phyloP scores from a whole-genome alignment of 2,888 invertebrate species.

The Norana najaformis region DNA sequence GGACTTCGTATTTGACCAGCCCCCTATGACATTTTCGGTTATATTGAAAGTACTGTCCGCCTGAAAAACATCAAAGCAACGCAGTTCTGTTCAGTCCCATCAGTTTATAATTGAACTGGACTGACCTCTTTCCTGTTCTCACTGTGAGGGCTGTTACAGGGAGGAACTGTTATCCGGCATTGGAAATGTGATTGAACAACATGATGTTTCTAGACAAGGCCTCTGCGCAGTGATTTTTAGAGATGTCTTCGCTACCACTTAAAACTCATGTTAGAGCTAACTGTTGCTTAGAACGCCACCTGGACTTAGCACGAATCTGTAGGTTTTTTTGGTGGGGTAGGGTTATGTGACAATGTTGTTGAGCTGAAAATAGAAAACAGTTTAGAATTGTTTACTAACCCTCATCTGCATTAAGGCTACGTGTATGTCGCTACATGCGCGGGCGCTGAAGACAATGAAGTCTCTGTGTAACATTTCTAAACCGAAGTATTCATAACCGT shows the following conservation, averaged over 20 bases:
- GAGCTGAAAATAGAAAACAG: too few relatives aligned
- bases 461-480: not conserved
- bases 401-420: constrained; percentile 23
- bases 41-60: not conserved
- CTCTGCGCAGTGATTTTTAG: too few relatives aligned
- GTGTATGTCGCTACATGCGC: constrained; percentile 32
- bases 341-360: too few relatives aligned
- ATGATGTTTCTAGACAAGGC: too few relatives aligned
- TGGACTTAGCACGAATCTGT: too few relatives aligned
- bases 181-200: too few relatives aligned
- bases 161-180: not conserved
- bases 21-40: constrained; percentile 25
- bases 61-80: not conserved
- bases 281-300: too few relatives aligned
- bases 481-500: not conserved
- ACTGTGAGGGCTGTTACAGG: not conserved
- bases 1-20: constrained; percentile 32
- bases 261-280: too few relatives aligned
- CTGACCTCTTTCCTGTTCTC: not conserved
- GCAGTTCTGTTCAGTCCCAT: too few relatives aligned
- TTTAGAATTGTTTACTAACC: not conserved
- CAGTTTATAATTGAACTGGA: not conserved
- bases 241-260: too few relatives aligned
- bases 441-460: constrained; percentile 14
- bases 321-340: too few relatives aligned